phyloP scores from a whole-genome alignment of 1,140 invertebrate genomes.

The Aleiodes sp. region DNA sequence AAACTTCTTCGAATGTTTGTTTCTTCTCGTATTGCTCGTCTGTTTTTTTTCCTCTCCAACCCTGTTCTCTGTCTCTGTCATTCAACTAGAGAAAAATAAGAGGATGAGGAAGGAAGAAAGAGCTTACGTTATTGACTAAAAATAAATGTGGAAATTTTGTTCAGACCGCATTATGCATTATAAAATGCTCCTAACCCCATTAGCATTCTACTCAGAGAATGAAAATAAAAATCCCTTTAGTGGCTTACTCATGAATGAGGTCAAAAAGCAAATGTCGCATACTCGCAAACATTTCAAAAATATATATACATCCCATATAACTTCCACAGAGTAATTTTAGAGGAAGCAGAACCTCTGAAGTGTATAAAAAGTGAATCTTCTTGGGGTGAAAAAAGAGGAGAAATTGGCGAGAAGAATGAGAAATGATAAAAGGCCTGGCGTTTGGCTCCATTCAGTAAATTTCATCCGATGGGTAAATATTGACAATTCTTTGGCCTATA shows the following conservation, averaged over 20 bases:
- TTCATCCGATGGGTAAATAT: constrained; percentile 39
- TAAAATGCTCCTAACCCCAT: too few species aligned
- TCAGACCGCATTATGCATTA: too few species aligned
- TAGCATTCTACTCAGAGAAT: too few species aligned
- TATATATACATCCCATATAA: too few species aligned
- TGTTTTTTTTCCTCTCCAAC: background rate
- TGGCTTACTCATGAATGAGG: background rate
- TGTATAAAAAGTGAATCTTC: background rate
- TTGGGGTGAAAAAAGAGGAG: background rate
- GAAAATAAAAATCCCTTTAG: background rate
- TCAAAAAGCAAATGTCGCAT: background rate
- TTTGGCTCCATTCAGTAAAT: constrained; percentile 33
- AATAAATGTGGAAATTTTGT: too few species aligned
- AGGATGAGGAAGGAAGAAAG: too few species aligned
- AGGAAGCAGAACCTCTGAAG: background rate
- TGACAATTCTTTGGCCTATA: constrained; percentile 39
- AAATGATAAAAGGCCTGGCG: background rate
- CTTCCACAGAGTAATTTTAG: background rate
- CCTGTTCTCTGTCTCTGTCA: background rate
- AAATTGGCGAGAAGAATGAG: background rate
- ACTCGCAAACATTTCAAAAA: background rate
- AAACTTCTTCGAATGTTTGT: background rate
- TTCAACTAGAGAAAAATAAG: background rate
- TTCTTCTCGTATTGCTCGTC: too few species aligned
- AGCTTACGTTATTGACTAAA: too few species aligned